Base-by-base conservation (phyloP, 2,113 vertebrate genomes). In the Seriola rivoliana region DNA sequence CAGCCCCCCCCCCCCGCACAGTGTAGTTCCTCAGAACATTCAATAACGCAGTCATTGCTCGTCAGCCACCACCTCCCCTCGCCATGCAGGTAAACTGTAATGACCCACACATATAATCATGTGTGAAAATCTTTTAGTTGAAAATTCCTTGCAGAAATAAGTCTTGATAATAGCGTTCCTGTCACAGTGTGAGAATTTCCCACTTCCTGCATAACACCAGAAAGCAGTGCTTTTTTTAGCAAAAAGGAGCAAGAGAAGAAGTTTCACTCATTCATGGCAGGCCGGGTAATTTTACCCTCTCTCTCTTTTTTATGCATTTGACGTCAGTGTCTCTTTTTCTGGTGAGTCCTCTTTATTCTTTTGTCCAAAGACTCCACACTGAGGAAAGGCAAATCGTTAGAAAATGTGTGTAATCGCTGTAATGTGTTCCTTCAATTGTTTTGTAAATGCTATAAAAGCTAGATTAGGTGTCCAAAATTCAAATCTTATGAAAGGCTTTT, bases 291-390 rank as follows among this genome's bases (percentile, higher is more conserved):
- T 87, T 93, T 91, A 91, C 90, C 88, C 89, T 89, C 80, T 89
- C 57, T 80, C 50, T 80, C 50, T 91, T 80, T 95, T 96, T 96
- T 98, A 99, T 81, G 97, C 97, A 95, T 98, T 97, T 95, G 97
- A 92, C 93, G 97, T 97, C 96, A 99, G 97, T 94, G 94, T 97
- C 95, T 98, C 97, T 98, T 98, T 99, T 96, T 99, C 97, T 95
- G 97, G 96, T 0, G 96, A 95, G 93, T 97, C 96, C 93, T 95
- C 95, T 97, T 98, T 97, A 95, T 97, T 96, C 96, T 94, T 96
- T 97, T 97, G 97, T 95, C 95, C 96, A 97, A 99, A 99, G 96
- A 99, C 97, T 93, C 98, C 97, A 95, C 97, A 99, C 98, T 99
- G 90, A 92, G 87, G 80, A 94, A 76, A 98, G 89, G 88, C 84